Percentiles rank a stretch among this genome's conserved stretches.
These are phyloP conservation scores for Pogonus chalceus DNA, from an alignment of 1,140 invertebrate species.

Conservation along the genomic window DNA sequence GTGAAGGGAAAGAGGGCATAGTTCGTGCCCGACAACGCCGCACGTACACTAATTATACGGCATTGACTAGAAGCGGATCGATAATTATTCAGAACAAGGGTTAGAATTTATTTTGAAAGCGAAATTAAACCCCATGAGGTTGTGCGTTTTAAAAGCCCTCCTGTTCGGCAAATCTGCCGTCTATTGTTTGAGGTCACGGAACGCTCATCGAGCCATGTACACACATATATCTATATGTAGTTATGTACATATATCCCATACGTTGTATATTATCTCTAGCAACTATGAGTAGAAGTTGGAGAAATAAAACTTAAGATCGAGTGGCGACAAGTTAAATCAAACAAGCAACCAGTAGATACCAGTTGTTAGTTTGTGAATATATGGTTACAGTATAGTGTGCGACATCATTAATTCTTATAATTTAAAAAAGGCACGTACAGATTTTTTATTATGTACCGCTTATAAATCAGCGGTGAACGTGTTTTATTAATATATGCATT, in stretches of 20 bases:
- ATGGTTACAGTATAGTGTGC: background rate
- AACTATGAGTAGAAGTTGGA: too few relatives aligned
- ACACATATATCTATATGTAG: too few relatives aligned
- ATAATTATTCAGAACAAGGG: slow-evolving; percentile 6
- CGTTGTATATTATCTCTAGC: too few relatives aligned
- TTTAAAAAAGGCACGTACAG: slow-evolving; percentile 1
- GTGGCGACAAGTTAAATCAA: too few relatives aligned
- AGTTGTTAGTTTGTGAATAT: too few relatives aligned
- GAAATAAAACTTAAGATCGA: too few relatives aligned
- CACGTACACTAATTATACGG: slow-evolving; percentile 4
- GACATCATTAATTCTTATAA: slow-evolving; percentile 7
- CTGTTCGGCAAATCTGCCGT: background rate
- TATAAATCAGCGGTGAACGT: slow-evolving; percentile 3
- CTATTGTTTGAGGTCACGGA: slow-evolving; percentile 7
- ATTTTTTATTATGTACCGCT: background rate
- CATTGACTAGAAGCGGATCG: slow-evolving; percentile 2
- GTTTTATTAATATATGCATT: slow-evolving; percentile 5
- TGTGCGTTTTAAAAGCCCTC: background rate
- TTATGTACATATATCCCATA: too few relatives aligned
- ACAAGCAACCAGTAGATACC: too few relatives aligned
- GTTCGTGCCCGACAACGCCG: background rate
- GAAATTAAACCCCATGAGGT: background rate
- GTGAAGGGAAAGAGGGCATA: background rate
- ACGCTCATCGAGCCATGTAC: too few relatives aligned
- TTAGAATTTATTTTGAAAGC: background rate